Evolutionary conservation across 2,797 vertebrate species (phyloP).

Genomic region (Euthynnus affinis): DNA sequence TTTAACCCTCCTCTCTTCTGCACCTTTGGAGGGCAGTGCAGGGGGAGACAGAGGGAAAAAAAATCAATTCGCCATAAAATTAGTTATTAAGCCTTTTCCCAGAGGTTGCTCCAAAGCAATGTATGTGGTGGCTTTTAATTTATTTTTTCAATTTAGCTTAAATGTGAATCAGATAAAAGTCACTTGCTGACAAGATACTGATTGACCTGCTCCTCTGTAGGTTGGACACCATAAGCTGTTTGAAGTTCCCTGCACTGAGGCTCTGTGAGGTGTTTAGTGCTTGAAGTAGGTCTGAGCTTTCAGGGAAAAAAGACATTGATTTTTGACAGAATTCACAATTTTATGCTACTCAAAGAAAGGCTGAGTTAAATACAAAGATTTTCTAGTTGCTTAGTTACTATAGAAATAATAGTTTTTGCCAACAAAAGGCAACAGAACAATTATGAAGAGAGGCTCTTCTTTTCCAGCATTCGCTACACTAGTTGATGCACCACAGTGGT

Average conservation of each 20-base stretch:
- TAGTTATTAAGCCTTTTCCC: conserved; percentile 80
- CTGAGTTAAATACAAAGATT: conserved; percentile 31
- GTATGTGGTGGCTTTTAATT: conserved; percentile 74
- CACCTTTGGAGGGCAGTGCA: conserved; percentile 69
- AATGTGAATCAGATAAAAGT: conserved; percentile 83
- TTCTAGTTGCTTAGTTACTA: conserved; percentile 49
- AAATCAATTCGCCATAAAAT: conserved; percentile 84
- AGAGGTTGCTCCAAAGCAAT: conserved; percentile 65
- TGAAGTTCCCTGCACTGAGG: conserved; percentile 43
- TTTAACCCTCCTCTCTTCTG: conserved; percentile 59
- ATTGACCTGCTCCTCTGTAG: conserved; percentile 67
- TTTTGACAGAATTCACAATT: conserved; percentile 49
- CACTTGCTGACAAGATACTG: conserved; percentile 73
- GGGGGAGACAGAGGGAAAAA: conserved; percentile 32
- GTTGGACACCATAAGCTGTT: conserved; percentile 59
- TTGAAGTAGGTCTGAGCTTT: conserved; percentile 55
- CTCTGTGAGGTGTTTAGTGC: not conserved
- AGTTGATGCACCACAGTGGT: not conserved
- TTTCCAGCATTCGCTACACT: not conserved
- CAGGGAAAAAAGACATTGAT: conserved; percentile 44
- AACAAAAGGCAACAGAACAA: conserved; percentile 32
- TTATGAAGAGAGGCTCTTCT: conserved; percentile 11
- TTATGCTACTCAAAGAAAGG: conserved; percentile 20
- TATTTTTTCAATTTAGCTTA: conserved; percentile 80
- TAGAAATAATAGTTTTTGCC: conserved; percentile 24